Conservation (phyloP, 2,113 vertebrate genomes). For the Epinephelus fuscoguttatus region DNA sequence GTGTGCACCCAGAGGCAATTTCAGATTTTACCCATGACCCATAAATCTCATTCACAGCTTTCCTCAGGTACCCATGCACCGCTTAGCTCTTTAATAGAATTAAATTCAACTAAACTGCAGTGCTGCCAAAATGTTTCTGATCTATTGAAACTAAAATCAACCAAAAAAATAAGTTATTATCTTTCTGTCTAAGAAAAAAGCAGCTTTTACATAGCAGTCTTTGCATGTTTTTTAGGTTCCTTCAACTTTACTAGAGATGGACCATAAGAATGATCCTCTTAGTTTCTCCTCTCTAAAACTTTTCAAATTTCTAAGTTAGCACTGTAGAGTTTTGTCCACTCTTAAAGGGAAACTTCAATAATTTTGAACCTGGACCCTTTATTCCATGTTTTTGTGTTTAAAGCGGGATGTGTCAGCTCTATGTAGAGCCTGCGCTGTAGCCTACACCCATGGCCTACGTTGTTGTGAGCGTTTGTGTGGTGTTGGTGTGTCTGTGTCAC, state of each 20-base stretch:
- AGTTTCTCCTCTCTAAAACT: neutral
- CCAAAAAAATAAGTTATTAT: too few species aligned
- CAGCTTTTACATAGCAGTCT: too few species aligned
- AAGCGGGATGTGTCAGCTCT: too few species aligned
- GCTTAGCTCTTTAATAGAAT: neutral
- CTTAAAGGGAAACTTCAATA: too few species aligned
- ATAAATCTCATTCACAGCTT: slow-evolving; percentile 20
- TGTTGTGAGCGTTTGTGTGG: too few species aligned
- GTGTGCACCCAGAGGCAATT: slow-evolving; percentile 43
- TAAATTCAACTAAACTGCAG: neutral
- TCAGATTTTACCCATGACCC: slow-evolving; percentile 41
- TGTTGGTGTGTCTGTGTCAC: too few species aligned
- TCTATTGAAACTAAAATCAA: neutral
- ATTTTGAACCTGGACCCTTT: too few species aligned
- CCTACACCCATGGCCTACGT: too few species aligned
- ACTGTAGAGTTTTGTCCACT: neutral
- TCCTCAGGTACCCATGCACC: neutral
- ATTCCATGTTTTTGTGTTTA: too few species aligned
- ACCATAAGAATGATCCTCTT: neutral
- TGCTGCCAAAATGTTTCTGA: neutral
- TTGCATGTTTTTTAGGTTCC: too few species aligned
- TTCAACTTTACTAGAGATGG: neutral
- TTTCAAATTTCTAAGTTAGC: neutral
- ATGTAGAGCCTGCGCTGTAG: too few species aligned
- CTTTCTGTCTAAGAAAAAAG: too few species aligned